Conservation (phyloP, 2,888 invertebrate genomes). For the Agonopterix subpropinquella region DNA sequence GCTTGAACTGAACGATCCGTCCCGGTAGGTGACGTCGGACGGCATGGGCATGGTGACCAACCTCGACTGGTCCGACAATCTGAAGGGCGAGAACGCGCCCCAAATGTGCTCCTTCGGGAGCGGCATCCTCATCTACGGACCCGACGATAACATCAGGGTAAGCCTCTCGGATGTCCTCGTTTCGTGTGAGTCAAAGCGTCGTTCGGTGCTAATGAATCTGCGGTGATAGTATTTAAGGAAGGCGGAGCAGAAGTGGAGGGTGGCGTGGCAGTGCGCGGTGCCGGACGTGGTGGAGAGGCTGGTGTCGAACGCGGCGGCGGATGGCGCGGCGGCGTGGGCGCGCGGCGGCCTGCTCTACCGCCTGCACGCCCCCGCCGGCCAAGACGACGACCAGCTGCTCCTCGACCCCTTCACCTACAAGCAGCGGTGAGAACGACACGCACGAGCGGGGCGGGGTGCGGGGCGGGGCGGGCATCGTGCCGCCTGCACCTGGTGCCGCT, state of each 20-base stretch:
- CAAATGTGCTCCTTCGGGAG: conserved; percentile 46
- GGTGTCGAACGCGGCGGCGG: conserved; percentile 40
- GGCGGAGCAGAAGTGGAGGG: conserved; percentile 45
- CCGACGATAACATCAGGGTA: conserved; percentile 51
- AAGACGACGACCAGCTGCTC: conserved; percentile 41
- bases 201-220: neutral
- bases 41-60: conserved; percentile 53
- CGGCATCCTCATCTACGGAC: conserved; percentile 58
- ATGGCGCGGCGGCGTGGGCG: conserved; percentile 38
- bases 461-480: no score
- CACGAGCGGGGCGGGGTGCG: no score
- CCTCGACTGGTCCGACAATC: conserved; percentile 50
- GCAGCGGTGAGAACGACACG: conserved; percentile 35
- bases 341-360: conserved; percentile 43
- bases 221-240: conserved; percentile 48
- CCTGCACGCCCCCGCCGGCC: conserved; percentile 30
- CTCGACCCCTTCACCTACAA: conserved; percentile 44
- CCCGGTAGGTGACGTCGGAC: conserved; percentile 47
- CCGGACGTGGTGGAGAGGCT: conserved; percentile 38
- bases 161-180: conserved; percentile 15
- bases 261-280: conserved; percentile 34
- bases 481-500: no score
- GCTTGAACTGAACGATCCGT: neutral
- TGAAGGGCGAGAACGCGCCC: conserved; percentile 31
- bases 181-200: no score